Evolutionary conservation across 2,113 vertebrate genomes (phyloP).

Genomic region (Onychorhynchus coronatus): DNA sequence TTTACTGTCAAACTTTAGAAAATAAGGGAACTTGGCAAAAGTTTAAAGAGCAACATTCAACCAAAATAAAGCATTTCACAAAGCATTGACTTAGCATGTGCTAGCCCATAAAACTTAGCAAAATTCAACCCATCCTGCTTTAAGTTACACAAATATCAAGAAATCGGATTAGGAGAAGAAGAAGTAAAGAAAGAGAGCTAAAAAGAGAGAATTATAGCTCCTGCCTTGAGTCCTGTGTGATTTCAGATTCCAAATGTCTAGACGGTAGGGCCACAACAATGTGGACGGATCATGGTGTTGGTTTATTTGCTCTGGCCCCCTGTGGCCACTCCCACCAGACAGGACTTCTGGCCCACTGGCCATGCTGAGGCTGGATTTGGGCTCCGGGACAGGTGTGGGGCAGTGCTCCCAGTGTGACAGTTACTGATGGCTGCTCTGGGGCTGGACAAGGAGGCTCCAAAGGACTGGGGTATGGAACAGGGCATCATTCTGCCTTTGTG

Average conservation of each 20-base stretch:
- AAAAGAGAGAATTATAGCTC: not conserved
- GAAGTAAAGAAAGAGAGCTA: not conserved
- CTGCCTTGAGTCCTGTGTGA: not conserved
- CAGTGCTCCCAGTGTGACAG: not conserved
- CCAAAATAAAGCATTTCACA: not conserved
- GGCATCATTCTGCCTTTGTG: not conserved
- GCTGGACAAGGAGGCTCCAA: not conserved
- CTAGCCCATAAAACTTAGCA: not conserved
- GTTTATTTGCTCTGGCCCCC: not conserved
- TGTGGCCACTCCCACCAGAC: not conserved
- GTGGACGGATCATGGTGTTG: not conserved
- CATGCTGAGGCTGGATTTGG: not conserved
- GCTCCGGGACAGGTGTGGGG: no score
- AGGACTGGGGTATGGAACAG: not conserved
- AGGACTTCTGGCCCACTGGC: not conserved
- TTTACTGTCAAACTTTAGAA: not conserved
- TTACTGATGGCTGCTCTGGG: not conserved
- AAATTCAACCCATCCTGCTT: not conserved
- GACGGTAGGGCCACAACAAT: not conserved
- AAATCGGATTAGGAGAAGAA: not conserved
- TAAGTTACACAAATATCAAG: not conserved
- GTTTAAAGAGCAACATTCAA: not conserved
- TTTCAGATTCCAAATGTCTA: not conserved
- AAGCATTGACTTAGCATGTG: not conserved
- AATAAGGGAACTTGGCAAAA: not conserved